These are phyloP conservation scores for Siderastrea radians DNA, from an alignment of 92 coral and sea anemone genomes.

Conservation along the genomic window DNA sequence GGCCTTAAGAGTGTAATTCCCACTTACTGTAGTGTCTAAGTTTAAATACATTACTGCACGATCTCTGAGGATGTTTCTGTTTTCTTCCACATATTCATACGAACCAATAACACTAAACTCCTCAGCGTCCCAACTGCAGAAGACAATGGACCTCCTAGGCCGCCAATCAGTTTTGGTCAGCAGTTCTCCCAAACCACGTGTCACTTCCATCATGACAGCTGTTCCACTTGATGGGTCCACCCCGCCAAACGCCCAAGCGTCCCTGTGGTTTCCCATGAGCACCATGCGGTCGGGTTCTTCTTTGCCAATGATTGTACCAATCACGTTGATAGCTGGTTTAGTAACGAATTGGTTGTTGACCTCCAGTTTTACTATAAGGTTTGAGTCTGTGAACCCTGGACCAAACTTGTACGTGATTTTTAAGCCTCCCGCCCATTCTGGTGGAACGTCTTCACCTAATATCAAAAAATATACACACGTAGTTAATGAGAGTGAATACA, in stretches of 20 bases:
- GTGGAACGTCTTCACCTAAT: slow-evolving; percentile 72
- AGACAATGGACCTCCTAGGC: slow-evolving; percentile 83
- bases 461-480: too few species aligned
- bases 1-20: slow-evolving; percentile 74
- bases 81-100: slow-evolving; percentile 89
- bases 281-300: slow-evolving; percentile 95
- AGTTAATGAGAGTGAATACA: too few species aligned
- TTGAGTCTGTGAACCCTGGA: slow-evolving; percentile 67
- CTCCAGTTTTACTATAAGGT: slow-evolving; percentile 68
- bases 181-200: slow-evolving; percentile 60
- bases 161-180: slow-evolving; percentile 78
- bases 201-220: slow-evolving; percentile 85
- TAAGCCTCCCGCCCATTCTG: slow-evolving; percentile 83
- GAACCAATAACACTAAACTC: slow-evolving; percentile 89
- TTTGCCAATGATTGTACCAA: slow-evolving; percentile 83
- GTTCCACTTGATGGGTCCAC: slow-evolving; percentile 90
- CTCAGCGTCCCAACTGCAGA: slow-evolving; percentile 96
- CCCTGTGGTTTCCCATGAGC: slow-evolving; percentile 91
- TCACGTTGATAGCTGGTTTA: slow-evolving; percentile 78
- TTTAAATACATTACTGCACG: slow-evolving; percentile 88
- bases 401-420: slow-evolving; percentile 81
- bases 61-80: slow-evolving; percentile 70
- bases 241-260: slow-evolving; percentile 95
- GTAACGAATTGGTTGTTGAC: slow-evolving; percentile 80
- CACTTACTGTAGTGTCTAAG: slow-evolving; percentile 75